A percentile compares a stretch with the other conserved stretches of the same genome.
phyloP scores from a whole-genome alignment of 2,888 invertebrate genomes.

The Hirtodrosophila histrioides region DNA sequence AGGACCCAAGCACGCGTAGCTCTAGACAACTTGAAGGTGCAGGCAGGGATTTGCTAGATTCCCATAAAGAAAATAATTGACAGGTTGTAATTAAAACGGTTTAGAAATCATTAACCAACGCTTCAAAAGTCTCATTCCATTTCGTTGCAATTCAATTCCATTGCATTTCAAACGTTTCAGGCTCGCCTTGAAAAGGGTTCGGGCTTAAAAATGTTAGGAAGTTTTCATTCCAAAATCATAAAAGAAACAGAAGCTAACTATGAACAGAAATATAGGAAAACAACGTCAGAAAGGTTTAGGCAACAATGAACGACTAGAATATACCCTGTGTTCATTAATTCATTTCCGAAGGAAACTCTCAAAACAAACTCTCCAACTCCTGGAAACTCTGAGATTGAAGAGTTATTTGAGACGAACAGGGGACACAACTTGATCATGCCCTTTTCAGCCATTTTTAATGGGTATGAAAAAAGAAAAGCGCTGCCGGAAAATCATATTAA shows the following conservation, averaged over 20 bases:
- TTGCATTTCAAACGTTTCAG: not conserved
- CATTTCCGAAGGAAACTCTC: too few relatives aligned
- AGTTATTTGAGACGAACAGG: too few relatives aligned
- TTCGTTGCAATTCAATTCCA: slow-evolving; percentile 9
- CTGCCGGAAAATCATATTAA: slow-evolving; percentile 67
- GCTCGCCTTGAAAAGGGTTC: slow-evolving; percentile 11
- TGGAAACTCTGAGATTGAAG: too few relatives aligned
- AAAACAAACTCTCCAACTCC: too few relatives aligned
- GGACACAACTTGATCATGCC: too few relatives aligned
- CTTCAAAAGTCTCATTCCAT: not conserved
- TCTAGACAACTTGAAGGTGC: slow-evolving; percentile 39
- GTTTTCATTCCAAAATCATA: slow-evolving; percentile 3
- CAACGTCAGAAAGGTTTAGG: not conserved
- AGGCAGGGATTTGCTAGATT: slow-evolving; percentile 18
- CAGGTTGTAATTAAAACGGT: slow-evolving; percentile 44
- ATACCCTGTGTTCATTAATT: too few relatives aligned
- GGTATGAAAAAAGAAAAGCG: slow-evolving; percentile 18
- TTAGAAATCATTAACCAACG: not conserved
- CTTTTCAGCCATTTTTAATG: too few relatives aligned
- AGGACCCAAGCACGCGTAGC: slow-evolving; percentile 17
- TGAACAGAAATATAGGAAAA: slow-evolving; percentile 14
- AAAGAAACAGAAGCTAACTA: slow-evolving; percentile 39
- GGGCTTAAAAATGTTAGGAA: slow-evolving; percentile 25
- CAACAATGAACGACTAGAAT: too few relatives aligned
- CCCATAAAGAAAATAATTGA: slow-evolving; percentile 24